These are phyloP conservation scores for Nyctereutes procyonoides DNA, from an alignment of 2,113 vertebrate species.

Conservation along the genomic window DNA sequence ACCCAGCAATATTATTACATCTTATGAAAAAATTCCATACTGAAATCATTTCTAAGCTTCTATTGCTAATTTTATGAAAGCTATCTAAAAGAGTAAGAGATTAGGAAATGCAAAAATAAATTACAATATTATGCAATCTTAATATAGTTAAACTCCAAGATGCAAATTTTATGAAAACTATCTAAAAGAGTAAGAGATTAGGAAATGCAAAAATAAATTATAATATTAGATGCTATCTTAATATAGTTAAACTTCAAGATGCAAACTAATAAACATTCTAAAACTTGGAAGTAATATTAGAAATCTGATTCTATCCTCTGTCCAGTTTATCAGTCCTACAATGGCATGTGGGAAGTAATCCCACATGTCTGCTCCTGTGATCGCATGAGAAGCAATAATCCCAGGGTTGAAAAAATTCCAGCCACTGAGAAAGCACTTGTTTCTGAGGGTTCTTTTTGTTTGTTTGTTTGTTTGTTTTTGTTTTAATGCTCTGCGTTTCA, in stretches of 20 bases:
- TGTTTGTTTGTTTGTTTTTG: neutral
- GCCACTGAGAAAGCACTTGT: neutral
- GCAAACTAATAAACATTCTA: neutral
- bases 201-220: neutral
- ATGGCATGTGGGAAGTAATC: too few relatives aligned
- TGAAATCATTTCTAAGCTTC: neutral
- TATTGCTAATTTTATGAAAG: neutral
- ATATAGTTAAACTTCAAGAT: neutral
- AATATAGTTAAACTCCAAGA: slow-evolving; percentile 11
- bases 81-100: neutral
- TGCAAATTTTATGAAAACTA: neutral
- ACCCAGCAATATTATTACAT: neutral
- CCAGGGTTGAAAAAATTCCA: neutral
- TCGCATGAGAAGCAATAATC: neutral
- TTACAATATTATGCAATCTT: neutral
- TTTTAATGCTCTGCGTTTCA: neutral
- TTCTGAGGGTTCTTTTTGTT: neutral
- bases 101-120: neutral
- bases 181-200: neutral
- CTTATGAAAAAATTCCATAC: neutral
- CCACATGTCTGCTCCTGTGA: neutral
- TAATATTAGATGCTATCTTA: neutral
- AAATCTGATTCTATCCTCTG: neutral
- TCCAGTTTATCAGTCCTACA: neutral
- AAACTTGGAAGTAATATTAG: neutral